Evolutionary conservation across 2,113 vertebrate species (phyloP).

Genomic region (Gobiocypris rarus): DNA sequence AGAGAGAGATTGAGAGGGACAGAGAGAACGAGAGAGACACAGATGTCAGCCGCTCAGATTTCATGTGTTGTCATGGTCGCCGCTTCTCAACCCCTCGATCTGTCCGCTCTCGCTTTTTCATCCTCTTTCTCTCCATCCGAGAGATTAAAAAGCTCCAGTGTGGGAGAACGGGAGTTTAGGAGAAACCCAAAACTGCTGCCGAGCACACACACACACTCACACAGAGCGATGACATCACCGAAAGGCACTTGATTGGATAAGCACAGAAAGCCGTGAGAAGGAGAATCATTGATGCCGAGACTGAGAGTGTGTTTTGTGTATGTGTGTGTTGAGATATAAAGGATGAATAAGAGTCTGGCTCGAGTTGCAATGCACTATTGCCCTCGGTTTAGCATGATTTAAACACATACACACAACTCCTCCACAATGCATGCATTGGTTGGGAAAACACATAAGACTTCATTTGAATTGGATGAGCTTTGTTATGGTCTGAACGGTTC

Average conservation of each 20-base stretch:
- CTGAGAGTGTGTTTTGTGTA: conserved; percentile 21
- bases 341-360: conserved; percentile 23
- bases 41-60: conserved; percentile 68
- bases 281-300: conserved; percentile 40
- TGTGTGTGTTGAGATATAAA: conserved; percentile 30
- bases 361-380: neutral
- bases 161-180: conserved; percentile 65
- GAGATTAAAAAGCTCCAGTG: conserved; percentile 69
- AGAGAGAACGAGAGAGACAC: conserved; percentile 20
- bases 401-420: neutral
- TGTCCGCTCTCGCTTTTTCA: conserved; percentile 50
- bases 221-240: conserved; percentile 66
- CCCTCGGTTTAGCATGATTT: neutral
- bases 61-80: conserved; percentile 53
- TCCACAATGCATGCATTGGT: conserved; percentile 15
- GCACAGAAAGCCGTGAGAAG: conserved; percentile 52
- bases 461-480: neutral
- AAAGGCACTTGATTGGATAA: conserved; percentile 40
- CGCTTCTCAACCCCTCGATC: conserved; percentile 43
- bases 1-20: neutral
- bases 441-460: conserved; percentile 29
- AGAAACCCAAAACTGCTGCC: conserved; percentile 67
- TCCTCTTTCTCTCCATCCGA: conserved; percentile 62
- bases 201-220: conserved; percentile 33
- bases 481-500: conserved; percentile 11